phyloP scores from a whole-genome alignment of 2,888 invertebrate genomes.

The Drosophila paracracens region DNA sequence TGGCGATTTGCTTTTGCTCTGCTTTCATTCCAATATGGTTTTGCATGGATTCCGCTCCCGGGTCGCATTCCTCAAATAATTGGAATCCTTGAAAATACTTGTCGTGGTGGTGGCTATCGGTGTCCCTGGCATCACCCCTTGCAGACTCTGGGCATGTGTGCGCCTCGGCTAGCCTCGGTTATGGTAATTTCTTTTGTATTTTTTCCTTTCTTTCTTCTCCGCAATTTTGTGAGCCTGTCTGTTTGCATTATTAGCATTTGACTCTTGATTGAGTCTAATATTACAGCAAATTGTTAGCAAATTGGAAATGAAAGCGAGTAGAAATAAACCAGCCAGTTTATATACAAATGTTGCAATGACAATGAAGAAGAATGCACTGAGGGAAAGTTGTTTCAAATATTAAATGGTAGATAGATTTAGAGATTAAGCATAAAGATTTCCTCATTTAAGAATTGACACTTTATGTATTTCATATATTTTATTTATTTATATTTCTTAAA shows the following conservation, averaged over 20 bases:
- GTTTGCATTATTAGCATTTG: slow-evolving; percentile 68
- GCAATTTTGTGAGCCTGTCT: slow-evolving; percentile 33
- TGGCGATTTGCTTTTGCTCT: slow-evolving; percentile 47
- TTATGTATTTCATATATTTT: background rate
- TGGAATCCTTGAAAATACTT: slow-evolving; percentile 51
- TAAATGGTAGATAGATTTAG: background rate
- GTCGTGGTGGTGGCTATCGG: slow-evolving; percentile 30
- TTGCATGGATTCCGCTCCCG: slow-evolving; percentile 21
- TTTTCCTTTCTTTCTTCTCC: background rate
- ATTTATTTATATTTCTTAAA: background rate
- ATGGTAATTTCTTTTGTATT: slow-evolving; percentile 66
- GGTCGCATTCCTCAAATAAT: slow-evolving; percentile 75
- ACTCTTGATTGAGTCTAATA: slow-evolving; percentile 71
- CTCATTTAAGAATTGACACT: background rate
- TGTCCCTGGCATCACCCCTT: slow-evolving; percentile 26
- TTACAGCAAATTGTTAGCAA: slow-evolving; percentile 68
- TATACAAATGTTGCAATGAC: background rate
- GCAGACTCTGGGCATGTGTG: slow-evolving; percentile 40
- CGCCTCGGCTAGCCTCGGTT: slow-evolving; percentile 41
- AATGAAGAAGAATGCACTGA: background rate
- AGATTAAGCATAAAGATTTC: background rate
- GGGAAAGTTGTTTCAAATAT: background rate
- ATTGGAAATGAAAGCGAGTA: slow-evolving; percentile 53
- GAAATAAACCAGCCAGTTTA: background rate
- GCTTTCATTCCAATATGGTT: slow-evolving; percentile 67